Base-by-base conservation (phyloP, 2,113 vertebrate genomes). In the Callipepla squamata region DNA sequence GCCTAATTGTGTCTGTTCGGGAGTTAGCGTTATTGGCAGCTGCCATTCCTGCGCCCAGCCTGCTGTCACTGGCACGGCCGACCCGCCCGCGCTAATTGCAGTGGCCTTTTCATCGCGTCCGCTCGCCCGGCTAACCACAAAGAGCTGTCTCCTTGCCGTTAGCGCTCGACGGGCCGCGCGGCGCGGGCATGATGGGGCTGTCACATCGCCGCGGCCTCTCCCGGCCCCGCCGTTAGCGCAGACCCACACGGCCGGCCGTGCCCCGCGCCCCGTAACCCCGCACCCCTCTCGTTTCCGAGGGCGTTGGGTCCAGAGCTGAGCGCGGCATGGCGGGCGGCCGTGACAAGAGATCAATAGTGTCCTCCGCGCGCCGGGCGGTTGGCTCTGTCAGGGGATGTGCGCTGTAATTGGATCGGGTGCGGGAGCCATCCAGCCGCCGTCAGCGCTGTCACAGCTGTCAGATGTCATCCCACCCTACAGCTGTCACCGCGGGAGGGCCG, bases 301-400 rank as follows among this genome's bases (percentile, higher is more conserved):
- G 97, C 97, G 97, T 97, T 88, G 96, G 97, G 97, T 96, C 95
- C 96, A 98, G 98, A 98, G 95, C 92, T 17, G 51, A 53, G 94
- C 92, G 95, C 98, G 94, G 97, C 95, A 97, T 98, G 98, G 98
- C 98, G 98, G 98, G 98, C 98, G 98, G 98, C 98, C 98, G 98
- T 99, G 99, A 99, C 99, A 99, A 98, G 98, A 99, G 99, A 99
- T 99, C 99, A 98, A 99, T 99, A 98, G 95, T 98, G 98, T 99
- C 99, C 98, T 98, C 98, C 97, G 96, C 98, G 98, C 97, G 98
- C 98, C 98, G 98, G 98, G 98, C 99, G 98, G 98, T 98, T 98
- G 98, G 98, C 98, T 98, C 98, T 99, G 99, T 99, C 99, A 99
- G 99, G 98, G 98, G 98, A 98, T 98, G 98, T 97, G 98, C 92